Conservation (phyloP, 2,113 vertebrate genomes). For the Capricornis sumatraensis region DNA sequence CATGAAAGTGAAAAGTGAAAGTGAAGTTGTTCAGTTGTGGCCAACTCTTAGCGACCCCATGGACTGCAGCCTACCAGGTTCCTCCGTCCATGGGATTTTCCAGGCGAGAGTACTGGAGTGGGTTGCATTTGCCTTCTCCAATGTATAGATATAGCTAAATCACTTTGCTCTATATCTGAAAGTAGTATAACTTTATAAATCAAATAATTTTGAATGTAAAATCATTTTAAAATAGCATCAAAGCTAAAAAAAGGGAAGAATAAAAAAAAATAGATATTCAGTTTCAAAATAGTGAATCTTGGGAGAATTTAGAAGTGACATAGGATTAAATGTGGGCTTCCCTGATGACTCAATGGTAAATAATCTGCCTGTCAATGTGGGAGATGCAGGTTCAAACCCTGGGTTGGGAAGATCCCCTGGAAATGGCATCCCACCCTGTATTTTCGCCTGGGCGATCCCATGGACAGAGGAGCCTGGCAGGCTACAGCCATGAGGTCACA, state of each 20-base stretch:
- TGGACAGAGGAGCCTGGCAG: background rate
- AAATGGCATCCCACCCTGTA: background rate
- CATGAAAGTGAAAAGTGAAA: too few relatives aligned
- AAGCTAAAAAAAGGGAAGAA: background rate
- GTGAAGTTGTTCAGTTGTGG: too few relatives aligned
- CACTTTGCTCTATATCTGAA: background rate
- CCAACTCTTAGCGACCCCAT: too few relatives aligned
- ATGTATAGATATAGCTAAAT: background rate
- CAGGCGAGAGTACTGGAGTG: too few relatives aligned
- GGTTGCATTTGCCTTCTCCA: too few relatives aligned
- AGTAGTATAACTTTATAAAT: background rate
- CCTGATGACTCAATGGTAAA: background rate
- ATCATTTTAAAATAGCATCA: background rate
- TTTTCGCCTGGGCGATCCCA: background rate
- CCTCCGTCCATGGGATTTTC: too few relatives aligned
- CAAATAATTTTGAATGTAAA: background rate
- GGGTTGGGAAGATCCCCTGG: background rate
- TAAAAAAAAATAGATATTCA: background rate
- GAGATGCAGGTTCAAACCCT: background rate
- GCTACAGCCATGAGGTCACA: background rate
- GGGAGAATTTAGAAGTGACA: background rate
- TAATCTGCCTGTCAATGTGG: background rate
- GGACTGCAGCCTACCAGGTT: too few relatives aligned
- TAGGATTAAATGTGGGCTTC: background rate
- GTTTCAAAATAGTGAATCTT: background rate